Evolutionary conservation across 2,113 vertebrate species (phyloP), one percentile per base, ranked within the genome.

Genomic region (Rhinogobius similis): DNA sequence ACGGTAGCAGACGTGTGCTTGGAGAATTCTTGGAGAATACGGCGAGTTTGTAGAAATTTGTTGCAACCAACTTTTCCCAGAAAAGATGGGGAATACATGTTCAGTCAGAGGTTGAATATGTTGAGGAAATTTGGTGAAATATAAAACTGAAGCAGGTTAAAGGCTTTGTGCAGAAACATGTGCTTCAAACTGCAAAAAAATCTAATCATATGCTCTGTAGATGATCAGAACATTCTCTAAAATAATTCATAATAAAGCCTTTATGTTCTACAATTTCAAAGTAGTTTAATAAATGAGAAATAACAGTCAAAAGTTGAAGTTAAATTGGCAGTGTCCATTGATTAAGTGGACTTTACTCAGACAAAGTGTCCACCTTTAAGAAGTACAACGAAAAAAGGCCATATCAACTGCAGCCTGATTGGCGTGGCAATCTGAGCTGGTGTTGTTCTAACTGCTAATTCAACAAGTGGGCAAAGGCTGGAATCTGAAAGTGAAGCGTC

Each of bases 381-480:
- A 50, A 50, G 46, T 46, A 46, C 43, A 21, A n/a, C 20, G 5
- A 50, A 50, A 7, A 20, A 7, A 46, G 43, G 20, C 9, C 20
- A n/a, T 10, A 50, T 50, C 46, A 50, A 50, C 46, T n/a, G 8
- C 7, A n/a, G 20, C 20, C 46, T 50, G 46, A 21, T 50, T 50
- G 1, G 20, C 9, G 20, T 20, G 46, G 46, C 20, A 50, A 50
- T 50, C 20, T 62, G 36, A 36, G 27, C 20, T 21, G 11, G 59
- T 62, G 27, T 61, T n/a, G 59, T 39, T 39, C 27, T 62, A 62
- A 62, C 39, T 32, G 18, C 59, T 39, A 39, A 62, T 36, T 62
- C 16, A 62, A 62, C 59, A 39, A 32, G 10, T 62, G 29, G 20
- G 18, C 29, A 62, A 38, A 36, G 55, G 55, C 55, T 27, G 26